Conservation (phyloP, 1,140 invertebrate species). For the Saccostrea glomerata region DNA sequence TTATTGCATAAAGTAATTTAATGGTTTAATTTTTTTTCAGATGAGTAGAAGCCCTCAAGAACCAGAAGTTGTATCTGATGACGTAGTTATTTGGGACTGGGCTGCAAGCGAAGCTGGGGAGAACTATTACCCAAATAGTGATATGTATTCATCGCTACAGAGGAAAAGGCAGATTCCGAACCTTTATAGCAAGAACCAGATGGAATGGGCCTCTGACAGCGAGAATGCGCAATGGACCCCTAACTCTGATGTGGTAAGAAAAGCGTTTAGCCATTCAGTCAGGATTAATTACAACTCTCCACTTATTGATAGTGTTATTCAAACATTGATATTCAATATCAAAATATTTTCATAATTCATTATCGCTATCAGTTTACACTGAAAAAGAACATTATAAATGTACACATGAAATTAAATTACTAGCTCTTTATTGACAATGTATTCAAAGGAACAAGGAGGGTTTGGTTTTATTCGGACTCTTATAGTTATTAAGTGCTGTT, state of each 20-base stretch:
- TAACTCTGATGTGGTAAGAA: conserved; percentile 4
- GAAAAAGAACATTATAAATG: conserved; percentile 8
- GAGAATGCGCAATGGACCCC: conserved; percentile 3
- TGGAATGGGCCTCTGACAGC: conserved; percentile 6
- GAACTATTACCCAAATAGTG: neutral
- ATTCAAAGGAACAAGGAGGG: neutral
- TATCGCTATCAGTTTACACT: neutral
- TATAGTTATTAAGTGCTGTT: neutral
- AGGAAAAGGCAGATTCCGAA: conserved; percentile 5
- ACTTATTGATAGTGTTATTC: neutral
- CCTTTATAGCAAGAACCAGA: conserved; percentile 23
- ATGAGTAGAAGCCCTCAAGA: neutral
- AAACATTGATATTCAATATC: conserved; percentile 8
- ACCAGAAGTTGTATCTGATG: conserved; percentile 19
- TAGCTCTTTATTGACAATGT: neutral
- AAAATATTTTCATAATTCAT: conserved; percentile 24
- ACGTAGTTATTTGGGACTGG: conserved; percentile 18
- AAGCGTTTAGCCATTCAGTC: neutral
- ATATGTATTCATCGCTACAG: neutral
- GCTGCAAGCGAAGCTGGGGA: conserved; percentile 4
- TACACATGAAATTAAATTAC: neutral
- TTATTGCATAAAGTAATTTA: no score
- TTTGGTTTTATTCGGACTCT: neutral
- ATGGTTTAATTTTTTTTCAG: neutral
- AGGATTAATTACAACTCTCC: neutral